Percentiles rank a stretch among this genome's conserved stretches.
These are phyloP conservation scores for Larimichthys crocea DNA, from an alignment of 2,113 vertebrate genomes.

Conservation along the genomic window DNA sequence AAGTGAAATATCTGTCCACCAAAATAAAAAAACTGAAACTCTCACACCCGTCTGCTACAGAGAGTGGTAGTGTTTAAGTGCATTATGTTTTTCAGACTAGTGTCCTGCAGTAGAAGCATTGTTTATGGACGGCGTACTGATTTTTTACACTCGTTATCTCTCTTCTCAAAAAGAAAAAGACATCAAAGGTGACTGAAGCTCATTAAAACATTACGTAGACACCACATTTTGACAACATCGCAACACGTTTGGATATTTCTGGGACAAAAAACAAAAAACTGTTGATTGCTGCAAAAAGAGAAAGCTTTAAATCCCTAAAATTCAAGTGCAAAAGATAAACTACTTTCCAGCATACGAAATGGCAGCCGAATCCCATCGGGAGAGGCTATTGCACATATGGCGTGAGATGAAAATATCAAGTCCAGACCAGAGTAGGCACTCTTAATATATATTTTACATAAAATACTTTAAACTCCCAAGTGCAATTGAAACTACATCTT, in stretches of 20 bases:
- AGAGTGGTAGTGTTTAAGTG: not conserved
- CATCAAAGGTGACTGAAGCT: not conserved
- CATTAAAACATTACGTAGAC: not conserved
- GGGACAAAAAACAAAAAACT: not conserved
- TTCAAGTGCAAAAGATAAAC: slow-evolving; percentile 45
- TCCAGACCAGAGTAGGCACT: slow-evolving; percentile 65
- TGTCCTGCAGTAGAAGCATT: not conserved
- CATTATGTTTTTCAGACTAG: not conserved
- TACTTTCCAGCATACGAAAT: slow-evolving; percentile 64
- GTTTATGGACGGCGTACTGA: not conserved
- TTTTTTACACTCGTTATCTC: not conserved
- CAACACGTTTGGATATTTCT: not conserved
- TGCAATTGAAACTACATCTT: slow-evolving; percentile 24
- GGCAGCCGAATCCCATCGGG: slow-evolving; percentile 13
- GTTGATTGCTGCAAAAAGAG: not conserved
- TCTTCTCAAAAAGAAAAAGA: not conserved
- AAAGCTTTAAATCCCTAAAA: slow-evolving; percentile 19
- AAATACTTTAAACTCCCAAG: slow-evolving; percentile 20
- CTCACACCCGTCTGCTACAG: too few relatives aligned
- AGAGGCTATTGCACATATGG: slow-evolving; percentile 65
- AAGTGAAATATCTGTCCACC: not conserved
- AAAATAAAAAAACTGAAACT: not conserved
- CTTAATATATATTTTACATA: slow-evolving; percentile 15
- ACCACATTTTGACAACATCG: not conserved
- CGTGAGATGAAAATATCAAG: slow-evolving; percentile 62